Evolutionary conservation across 2,888 invertebrate genomes (phyloP).

Genomic region (Synergus japonicus): DNA sequence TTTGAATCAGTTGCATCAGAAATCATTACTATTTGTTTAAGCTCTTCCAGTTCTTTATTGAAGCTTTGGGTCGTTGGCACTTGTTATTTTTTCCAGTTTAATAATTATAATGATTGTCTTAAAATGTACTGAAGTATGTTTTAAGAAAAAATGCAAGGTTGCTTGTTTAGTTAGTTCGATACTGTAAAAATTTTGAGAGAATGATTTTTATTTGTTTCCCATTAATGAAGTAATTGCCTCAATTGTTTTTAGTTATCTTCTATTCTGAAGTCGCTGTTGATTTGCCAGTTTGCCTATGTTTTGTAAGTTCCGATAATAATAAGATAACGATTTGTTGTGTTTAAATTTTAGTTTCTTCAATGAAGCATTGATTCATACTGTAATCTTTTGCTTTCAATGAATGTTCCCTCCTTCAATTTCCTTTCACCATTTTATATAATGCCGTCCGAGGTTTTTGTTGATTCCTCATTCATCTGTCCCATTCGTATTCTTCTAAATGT

Average conservation of each 20-base stretch:
- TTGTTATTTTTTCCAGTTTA: not conserved
- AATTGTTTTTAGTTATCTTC: not conserved
- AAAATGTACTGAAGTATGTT: not conserved
- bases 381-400: not conserved
- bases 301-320: not conserved
- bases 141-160: not conserved
- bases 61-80: not conserved
- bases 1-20: not conserved
- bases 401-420: not conserved
- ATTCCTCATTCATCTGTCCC: not conserved
- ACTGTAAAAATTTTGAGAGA: not conserved
- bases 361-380: not conserved
- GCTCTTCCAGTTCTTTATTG: not conserved
- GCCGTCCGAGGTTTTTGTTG: not conserved
- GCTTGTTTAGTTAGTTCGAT: not conserved
- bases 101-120: conserved; percentile 13
- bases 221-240: not conserved
- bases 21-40: not conserved
- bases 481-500: not conserved
- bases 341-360: conserved; percentile 13
- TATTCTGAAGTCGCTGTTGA: not conserved
- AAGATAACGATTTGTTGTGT: not conserved
- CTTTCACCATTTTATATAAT: not conserved
- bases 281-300: not conserved
- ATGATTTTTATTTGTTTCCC: not conserved